These are phyloP conservation scores for Luscinia luscinia DNA, from an alignment of 2,797 vertebrate species.

Conservation along the genomic window DNA sequence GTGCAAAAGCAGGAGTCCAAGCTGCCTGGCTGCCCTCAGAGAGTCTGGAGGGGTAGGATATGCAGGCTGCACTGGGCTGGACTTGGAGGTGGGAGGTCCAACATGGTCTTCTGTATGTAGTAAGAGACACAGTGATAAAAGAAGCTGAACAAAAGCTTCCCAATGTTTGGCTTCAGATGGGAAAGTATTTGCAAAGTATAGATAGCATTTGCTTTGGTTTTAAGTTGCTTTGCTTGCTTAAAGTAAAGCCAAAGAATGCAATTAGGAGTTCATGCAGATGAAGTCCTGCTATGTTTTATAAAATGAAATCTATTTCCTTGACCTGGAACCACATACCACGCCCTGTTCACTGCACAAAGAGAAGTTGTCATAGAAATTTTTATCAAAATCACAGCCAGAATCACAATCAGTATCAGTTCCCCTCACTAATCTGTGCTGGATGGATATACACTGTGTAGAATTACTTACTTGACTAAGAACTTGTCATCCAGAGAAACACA, in stretches of 20 bases:
- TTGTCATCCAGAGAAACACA: not conserved
- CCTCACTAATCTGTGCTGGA: not conserved
- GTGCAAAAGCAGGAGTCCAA: not conserved
- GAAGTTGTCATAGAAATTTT: not conserved
- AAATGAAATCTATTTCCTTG: not conserved
- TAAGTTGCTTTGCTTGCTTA: constrained; percentile 10
- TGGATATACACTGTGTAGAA: not conserved
- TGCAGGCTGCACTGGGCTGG: not conserved
- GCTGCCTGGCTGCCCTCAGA: not conserved
- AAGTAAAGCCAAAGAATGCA: constrained; percentile 37
- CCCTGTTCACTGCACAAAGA: not conserved
- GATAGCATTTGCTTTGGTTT: not conserved
- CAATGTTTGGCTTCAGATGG: not conserved
- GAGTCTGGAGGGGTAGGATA: not conserved
- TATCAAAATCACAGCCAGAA: not conserved
- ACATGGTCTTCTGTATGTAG: not conserved
- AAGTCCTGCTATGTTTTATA: not conserved
- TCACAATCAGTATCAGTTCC: not conserved
- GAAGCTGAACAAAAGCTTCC: not conserved
- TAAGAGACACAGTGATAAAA: not conserved
- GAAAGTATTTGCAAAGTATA: not conserved
- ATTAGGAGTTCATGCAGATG: constrained; percentile 27
- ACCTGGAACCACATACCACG: not conserved
- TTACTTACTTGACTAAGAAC: not conserved
- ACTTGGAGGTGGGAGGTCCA: not conserved